Conservation (phyloP, 2,888 invertebrate genomes). For the Quadroppia sp. region DNA sequence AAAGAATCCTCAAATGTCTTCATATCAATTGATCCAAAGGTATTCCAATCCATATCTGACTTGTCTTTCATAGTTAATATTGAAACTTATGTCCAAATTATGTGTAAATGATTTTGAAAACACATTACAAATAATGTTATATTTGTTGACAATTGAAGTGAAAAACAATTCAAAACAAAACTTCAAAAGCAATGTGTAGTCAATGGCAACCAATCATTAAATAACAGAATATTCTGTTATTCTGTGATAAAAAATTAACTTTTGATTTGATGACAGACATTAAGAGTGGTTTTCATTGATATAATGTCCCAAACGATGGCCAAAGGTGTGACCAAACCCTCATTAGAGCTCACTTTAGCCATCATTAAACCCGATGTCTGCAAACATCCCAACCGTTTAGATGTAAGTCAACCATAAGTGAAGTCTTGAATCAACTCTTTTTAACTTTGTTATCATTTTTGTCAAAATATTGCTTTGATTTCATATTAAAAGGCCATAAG, state of each 20-base stretch:
- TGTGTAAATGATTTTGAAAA: no score
- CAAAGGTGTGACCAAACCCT: not conserved
- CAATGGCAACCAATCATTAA: constrained; percentile 5
- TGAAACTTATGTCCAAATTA: not conserved
- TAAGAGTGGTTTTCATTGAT: not conserved
- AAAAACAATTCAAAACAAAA: not conserved
- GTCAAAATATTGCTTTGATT: not conserved
- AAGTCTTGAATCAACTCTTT: no score
- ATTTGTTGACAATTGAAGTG: no score
- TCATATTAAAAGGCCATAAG: constrained; percentile 56
- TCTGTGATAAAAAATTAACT: not conserved
- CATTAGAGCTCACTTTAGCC: constrained; percentile 68
- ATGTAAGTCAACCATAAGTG: constrained; percentile 52
- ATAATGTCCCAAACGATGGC: not conserved
- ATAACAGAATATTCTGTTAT: not conserved
- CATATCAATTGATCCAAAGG: constrained; percentile 23
- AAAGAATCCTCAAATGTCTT: not conserved
- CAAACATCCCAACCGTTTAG: constrained; percentile 64
- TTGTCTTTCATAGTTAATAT: not conserved
- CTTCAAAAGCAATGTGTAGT: not conserved
- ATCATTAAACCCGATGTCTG: constrained; percentile 81
- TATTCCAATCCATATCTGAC: not conserved
- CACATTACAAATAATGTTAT: no score
- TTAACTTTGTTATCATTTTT: no score
- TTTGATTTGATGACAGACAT: not conserved